A percentile compares a stretch with the other conserved stretches of the same genome.
Evolutionary conservation across 2,113 vertebrate genomes (phyloP).

Genomic region (Poeciliopsis prolifica): DNA sequence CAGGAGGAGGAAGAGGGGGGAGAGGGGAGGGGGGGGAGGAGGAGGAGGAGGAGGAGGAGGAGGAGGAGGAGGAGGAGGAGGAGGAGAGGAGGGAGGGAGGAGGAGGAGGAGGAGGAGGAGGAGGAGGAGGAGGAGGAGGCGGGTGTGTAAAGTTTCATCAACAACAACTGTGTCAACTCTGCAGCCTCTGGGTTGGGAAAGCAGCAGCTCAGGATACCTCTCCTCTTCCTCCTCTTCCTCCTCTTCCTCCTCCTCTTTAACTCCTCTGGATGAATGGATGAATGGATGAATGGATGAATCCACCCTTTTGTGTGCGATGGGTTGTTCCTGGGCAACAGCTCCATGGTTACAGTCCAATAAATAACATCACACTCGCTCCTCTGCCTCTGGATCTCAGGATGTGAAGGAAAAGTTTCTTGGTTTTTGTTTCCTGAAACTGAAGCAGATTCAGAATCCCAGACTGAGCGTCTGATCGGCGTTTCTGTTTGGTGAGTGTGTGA

Average conservation of each 20-base stretch:
- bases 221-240: constrained; percentile 25
- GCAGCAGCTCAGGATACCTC: constrained; percentile 47
- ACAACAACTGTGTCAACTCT: constrained; percentile 64
- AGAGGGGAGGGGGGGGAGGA: too few relatives aligned
- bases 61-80: too few relatives aligned
- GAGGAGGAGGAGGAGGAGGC: constrained; percentile 38
- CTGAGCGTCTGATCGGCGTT: too few relatives aligned
- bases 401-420: constrained; percentile 10
- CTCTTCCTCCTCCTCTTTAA: constrained; percentile 29
- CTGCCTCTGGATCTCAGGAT: constrained; percentile 45
- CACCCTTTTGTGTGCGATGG: constrained; percentile 66
- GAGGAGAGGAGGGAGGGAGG: constrained; percentile 37
- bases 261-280: constrained; percentile 63
- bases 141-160: constrained; percentile 67
- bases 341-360: constrained; percentile 73
- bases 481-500: neutral
- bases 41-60: too few relatives aligned
- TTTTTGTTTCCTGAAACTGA: neutral
- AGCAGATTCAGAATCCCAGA: too few relatives aligned
- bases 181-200: constrained; percentile 28
- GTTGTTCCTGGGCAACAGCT: constrained; percentile 57
- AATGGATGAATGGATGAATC: constrained; percentile 72
- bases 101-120: constrained; percentile 37
- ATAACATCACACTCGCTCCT: constrained; percentile 63
- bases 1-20: constrained; percentile 2